Evolutionary conservation across 1,140 invertebrate genomes (phyloP).

Genomic region (Scaptomyza montana): DNA sequence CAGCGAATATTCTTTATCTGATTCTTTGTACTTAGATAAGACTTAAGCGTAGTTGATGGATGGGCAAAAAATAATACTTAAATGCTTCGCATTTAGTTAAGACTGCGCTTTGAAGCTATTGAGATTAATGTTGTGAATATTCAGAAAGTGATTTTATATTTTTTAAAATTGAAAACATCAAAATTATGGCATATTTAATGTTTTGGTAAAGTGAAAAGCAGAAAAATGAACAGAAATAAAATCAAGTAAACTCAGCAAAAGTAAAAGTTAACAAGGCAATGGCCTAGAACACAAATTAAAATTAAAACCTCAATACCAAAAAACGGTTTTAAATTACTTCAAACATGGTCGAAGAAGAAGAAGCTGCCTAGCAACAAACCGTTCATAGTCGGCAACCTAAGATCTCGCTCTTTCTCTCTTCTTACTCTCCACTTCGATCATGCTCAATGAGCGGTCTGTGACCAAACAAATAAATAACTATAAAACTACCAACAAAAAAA

Average conservation of each 20-base stretch:
- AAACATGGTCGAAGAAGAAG: not conserved
- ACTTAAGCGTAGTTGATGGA: slow-evolving; percentile 9
- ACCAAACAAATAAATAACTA: slow-evolving; percentile 32
- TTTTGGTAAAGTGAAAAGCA: slow-evolving; percentile 23
- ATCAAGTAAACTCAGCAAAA: slow-evolving; percentile 40
- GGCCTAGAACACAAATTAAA: slow-evolving; percentile 52
- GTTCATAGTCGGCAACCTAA: slow-evolving; percentile 7
- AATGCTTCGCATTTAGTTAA: slow-evolving; percentile 30
- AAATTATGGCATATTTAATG: slow-evolving; percentile 11
- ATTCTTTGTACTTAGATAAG: slow-evolving; percentile 34
- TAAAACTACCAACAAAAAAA: slow-evolving; percentile 20
- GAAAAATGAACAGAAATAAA: too few species aligned
- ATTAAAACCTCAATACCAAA: slow-evolving; percentile 15
- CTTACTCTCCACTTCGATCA: not conserved
- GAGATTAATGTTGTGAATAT: not conserved
- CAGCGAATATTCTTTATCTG: slow-evolving; percentile 21
- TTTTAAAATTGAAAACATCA: not conserved
- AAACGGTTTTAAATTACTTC: slow-evolving; percentile 62
- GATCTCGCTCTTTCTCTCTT: not conserved
- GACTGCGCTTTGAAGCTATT: slow-evolving; percentile 23
- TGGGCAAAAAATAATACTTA: slow-evolving; percentile 9
- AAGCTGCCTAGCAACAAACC: slow-evolving; percentile 32
- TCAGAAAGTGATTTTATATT: not conserved
- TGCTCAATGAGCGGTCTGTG: slow-evolving; percentile 4
- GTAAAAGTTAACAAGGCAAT: slow-evolving; percentile 73